Percentiles rank a stretch among this genome's conserved stretches.
These are phyloP conservation scores for Brachionus manjavacas DNA, from an alignment of 1,140 invertebrate species.

Conservation along the genomic window DNA sequence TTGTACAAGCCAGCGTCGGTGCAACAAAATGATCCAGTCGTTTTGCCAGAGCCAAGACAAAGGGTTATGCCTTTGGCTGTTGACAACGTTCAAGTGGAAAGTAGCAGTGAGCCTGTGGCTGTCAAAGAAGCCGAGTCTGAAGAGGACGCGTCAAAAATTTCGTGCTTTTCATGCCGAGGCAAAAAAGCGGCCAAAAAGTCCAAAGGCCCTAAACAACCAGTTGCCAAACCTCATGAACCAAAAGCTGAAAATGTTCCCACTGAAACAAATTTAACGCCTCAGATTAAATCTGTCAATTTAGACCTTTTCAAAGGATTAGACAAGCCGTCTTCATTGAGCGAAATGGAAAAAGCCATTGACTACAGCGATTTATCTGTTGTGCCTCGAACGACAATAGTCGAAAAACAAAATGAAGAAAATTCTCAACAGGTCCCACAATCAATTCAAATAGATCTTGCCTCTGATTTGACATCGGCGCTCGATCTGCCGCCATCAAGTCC, in stretches of 20 bases:
- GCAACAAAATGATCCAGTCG: slow-evolving; percentile 11
- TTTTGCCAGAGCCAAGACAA: not conserved
- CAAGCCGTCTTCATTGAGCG: slow-evolving; percentile 22
- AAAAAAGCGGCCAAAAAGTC: slow-evolving; percentile 17
- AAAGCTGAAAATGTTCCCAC: not conserved
- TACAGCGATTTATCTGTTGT: not conserved
- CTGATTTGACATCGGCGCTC: not conserved
- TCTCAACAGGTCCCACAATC: not conserved
- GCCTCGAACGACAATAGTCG: not conserved
- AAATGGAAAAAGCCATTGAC: slow-evolving; percentile 24
- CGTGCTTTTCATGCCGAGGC: not conserved
- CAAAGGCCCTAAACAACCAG: not conserved
- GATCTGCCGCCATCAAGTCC: not conserved
- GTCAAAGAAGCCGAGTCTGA: not conserved
- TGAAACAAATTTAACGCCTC: not conserved
- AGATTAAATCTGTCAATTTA: not conserved
- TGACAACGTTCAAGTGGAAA: not conserved
- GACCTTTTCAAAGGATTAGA: slow-evolving; percentile 12
- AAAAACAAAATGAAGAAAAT: not conserved
- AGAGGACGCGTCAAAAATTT: not conserved
- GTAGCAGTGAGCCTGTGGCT: not conserved
- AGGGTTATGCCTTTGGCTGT: not conserved
- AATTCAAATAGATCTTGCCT: not conserved
- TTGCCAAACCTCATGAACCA: not conserved
- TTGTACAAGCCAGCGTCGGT: not conserved